Evolutionary conservation across 2,113 vertebrate species (phyloP).

Genomic region (Mellivora capensis): DNA sequence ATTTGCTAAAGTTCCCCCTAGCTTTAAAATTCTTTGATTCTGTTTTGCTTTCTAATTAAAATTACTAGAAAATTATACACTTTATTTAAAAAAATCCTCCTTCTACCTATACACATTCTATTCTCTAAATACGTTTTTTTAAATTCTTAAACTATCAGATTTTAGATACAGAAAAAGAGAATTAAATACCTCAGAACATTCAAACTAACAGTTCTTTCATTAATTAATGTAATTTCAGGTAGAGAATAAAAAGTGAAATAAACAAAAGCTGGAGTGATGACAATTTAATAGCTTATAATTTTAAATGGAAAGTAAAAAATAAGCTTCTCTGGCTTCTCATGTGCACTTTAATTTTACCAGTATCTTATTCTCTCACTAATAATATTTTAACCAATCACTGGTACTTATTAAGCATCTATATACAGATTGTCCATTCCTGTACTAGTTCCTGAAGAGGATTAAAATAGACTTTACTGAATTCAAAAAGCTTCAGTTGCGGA

Average conservation of each 20-base stretch:
- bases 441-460: not conserved
- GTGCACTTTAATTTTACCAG: not conserved
- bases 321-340: not conserved
- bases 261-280: not conserved
- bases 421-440: not conserved
- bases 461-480: not conserved
- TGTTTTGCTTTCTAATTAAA: conserved; percentile 20
- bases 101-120: not conserved
- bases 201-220: conserved; percentile 3
- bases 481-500: not conserved
- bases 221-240: conserved; percentile 11
- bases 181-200: conserved; percentile 1
- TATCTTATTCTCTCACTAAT: not conserved
- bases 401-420: not conserved
- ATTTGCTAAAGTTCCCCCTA: not conserved
- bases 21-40: conserved; percentile 1
- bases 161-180: conserved; percentile 29
- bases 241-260: conserved; percentile 31
- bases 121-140: conserved; percentile 32
- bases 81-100: conserved; percentile 30
- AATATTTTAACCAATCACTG: not conserved
- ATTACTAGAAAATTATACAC: conserved; percentile 22
- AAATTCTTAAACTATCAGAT: not conserved
- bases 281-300: conserved; percentile 32
- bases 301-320: not conserved